These are phyloP conservation scores for Oasisia sp. DNA, from an alignment of 2,888 invertebrate genomes.

Conservation along the genomic window DNA sequence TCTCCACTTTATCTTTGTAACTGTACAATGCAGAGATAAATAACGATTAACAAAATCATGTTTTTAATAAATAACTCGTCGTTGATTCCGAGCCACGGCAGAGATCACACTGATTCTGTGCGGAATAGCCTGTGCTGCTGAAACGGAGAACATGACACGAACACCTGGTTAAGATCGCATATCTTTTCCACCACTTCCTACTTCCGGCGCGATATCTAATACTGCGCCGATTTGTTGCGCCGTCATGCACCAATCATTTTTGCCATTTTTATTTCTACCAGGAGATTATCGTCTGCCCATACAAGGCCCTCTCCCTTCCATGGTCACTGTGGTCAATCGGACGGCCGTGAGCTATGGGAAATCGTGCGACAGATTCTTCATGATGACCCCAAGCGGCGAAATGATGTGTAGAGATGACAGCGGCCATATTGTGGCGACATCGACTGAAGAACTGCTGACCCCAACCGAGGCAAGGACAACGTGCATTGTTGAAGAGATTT, in stretches of 20 bases:
- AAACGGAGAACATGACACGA: too few species aligned
- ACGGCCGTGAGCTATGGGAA: not conserved
- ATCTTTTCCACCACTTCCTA: too few species aligned
- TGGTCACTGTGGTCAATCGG: not conserved
- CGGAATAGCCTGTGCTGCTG: too few species aligned
- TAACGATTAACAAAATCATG: too few species aligned
- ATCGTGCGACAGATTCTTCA: not conserved
- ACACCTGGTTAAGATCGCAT: too few species aligned
- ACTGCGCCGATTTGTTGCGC: too few species aligned
- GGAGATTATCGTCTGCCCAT: not conserved
- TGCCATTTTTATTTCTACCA: not conserved
- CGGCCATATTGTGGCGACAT: constrained; percentile 3
- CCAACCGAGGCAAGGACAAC: not conserved
- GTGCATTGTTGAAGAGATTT: not conserved
- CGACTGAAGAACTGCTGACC: not conserved
- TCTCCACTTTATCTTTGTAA: too few species aligned
- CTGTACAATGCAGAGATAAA: too few species aligned
- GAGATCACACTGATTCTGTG: too few species aligned
- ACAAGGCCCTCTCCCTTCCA: not conserved
- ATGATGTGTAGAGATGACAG: not conserved
- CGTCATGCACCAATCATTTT: not conserved
- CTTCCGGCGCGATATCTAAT: too few species aligned
- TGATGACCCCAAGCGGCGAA: not conserved
- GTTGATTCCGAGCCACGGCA: too few species aligned
- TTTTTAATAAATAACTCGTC: too few species aligned